phyloP scores from a whole-genome alignment of 2,888 invertebrate genomes.

The Diarsia dahlii region DNA sequence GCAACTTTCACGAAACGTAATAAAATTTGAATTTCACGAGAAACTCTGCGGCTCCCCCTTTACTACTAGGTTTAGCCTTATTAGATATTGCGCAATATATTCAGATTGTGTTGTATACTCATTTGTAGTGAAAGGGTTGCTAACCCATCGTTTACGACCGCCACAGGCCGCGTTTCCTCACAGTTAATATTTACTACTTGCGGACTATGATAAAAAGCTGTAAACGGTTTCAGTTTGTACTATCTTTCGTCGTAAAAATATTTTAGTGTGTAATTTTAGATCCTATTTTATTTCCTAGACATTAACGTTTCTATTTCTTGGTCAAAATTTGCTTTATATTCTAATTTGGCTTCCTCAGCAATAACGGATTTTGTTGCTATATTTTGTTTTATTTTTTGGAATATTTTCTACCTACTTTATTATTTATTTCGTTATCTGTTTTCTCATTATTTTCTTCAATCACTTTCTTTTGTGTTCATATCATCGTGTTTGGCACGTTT shows the following conservation, averaged over 20 bases:
- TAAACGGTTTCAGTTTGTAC: slow-evolving; percentile 49
- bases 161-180: slow-evolving; percentile 34
- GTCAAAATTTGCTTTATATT: neutral
- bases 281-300: slow-evolving; percentile 5
- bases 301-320: slow-evolving; percentile 14
- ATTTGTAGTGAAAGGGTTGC: slow-evolving; percentile 47
- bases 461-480: slow-evolving; percentile 43
- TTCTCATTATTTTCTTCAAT: slow-evolving; percentile 42
- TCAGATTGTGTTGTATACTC: slow-evolving; percentile 32
- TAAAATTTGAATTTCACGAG: too few relatives aligned
- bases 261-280: slow-evolving; percentile 26
- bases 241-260: slow-evolving; percentile 47
- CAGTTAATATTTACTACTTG: slow-evolving; percentile 58
- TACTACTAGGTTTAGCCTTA: neutral
- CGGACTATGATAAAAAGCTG: slow-evolving; percentile 50
- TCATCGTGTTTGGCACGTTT: slow-evolving; percentile 42
- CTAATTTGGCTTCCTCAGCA: neutral
- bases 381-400: neutral
- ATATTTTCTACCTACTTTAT: neutral
- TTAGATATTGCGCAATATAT: slow-evolving; percentile 29
- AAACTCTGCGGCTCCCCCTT: too few relatives aligned
- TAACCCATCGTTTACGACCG: slow-evolving; percentile 53
- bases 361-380: neutral
- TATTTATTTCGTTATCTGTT: slow-evolving; percentile 32
- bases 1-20: too few relatives aligned